Evolutionary conservation across 2,888 invertebrate genomes (phyloP).

Genomic region (Cordilura impudica): DNA sequence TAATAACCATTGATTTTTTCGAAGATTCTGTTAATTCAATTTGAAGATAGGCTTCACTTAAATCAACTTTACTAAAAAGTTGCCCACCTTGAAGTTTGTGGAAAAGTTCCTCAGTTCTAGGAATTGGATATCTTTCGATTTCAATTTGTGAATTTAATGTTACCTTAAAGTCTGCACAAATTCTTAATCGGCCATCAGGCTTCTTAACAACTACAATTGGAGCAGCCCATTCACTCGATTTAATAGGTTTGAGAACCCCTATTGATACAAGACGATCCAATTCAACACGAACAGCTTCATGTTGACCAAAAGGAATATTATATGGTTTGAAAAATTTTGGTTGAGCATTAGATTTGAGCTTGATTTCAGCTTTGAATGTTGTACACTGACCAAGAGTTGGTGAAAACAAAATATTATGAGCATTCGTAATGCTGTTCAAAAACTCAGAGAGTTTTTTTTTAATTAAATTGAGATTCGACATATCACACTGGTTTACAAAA

Average conservation of each 20-base stretch:
- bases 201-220: not conserved
- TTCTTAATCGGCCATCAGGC: not conserved
- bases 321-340: constrained; percentile 1
- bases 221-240: not conserved
- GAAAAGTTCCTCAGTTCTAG: too few species aligned
- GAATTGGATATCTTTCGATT: too few species aligned
- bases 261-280: not conserved
- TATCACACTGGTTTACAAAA: not conserved
- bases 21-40: too few species aligned
- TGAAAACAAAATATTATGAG: too few species aligned
- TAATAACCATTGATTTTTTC: constrained; percentile 15
- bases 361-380: constrained; percentile 4
- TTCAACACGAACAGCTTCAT: not conserved
- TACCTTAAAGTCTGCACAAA: not conserved
- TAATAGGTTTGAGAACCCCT: not conserved
- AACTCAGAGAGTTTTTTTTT: not conserved
- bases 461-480: not conserved
- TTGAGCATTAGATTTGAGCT: constrained; percentile 17
- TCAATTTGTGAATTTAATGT: not conserved
- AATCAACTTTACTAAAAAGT: too few species aligned
- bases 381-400: not conserved
- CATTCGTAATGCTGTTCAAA: not conserved
- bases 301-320: not conserved
- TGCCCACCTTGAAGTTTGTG: too few species aligned
- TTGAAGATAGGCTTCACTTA: too few species aligned